Base-by-base conservation (phyloP, 53 echinoderm and acorn worm genomes). In the Antedon mediterranea region DNA sequence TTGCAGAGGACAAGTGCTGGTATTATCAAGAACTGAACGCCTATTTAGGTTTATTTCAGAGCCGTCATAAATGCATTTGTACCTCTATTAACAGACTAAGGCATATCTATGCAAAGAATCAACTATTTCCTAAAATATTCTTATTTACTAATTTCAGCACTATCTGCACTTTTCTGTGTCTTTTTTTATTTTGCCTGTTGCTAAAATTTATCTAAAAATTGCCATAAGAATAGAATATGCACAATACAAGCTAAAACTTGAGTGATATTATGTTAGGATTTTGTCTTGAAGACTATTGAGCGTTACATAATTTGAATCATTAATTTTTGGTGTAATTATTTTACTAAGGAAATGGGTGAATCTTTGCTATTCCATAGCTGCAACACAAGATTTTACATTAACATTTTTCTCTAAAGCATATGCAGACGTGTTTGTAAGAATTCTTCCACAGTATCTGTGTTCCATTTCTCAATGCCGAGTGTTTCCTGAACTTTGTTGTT, bases 401-500 rank as follows among this genome's bases (percentile, higher is more conserved):
- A n/a, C n/a, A n/a, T n/a, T 34, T 30, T 34, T 11, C 37, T 43
- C 71, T 89, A 86, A 14, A 42, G 28, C 32, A 77, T 76, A n/a
- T 34, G 76, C 9, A 94, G 89, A 27, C 87, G 82, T 80, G 88
- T 84, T 32, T 84, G 88, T 15, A 95, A 88, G 84, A 95, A 92
- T 83, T 92, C 97, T 84, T 92, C 97, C 79, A 95, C 89, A 76
- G 97, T 92, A 70, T 94, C 97, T 43, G 97, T 95, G 88, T 91
- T 95, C 97, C 97, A 95, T 85, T 87, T 89, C 43, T 95, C 97
- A 75, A 95, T 94, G 86, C 88, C 92, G 30, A 95, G 91, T n/a
- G 91, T 89, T 71, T 95, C 97, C 34, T 89, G 43, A 11, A 95
- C 86, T 33, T 82, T 74, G 71, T 88, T 83, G 29, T 88, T 79